A percentile compares a stretch with the other conserved stretches of the same genome.
phyloP scores from a whole-genome alignment of 1,140 invertebrate species.

The Bactericera cockerelli region DNA sequence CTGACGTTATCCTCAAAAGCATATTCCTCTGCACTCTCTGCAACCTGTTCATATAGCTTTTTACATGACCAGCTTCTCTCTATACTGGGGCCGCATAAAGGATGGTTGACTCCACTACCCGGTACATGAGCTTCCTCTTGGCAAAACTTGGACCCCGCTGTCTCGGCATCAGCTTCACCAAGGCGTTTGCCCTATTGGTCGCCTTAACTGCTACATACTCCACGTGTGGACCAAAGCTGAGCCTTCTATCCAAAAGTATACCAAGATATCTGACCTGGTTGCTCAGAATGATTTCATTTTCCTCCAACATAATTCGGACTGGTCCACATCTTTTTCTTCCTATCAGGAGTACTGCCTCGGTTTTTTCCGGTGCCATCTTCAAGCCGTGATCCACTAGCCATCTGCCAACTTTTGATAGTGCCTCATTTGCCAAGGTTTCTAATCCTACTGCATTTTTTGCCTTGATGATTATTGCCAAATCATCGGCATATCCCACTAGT shows the following conservation, averaged over 20 bases:
- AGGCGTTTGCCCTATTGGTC: too few species aligned
- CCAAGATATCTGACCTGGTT: background rate
- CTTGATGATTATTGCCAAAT: slow-evolving; percentile 21
- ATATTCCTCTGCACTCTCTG: too few species aligned
- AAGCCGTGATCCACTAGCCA: background rate
- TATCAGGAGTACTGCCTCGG: background rate
- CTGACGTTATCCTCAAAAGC: too few species aligned
- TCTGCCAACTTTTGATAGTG: background rate
- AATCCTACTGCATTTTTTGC: background rate
- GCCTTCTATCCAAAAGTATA: background rate
- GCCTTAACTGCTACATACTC: background rate
- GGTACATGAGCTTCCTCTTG: too few species aligned
- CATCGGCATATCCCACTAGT: slow-evolving; percentile 24
- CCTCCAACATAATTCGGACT: slow-evolving; percentile 20
- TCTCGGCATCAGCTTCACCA: too few species aligned
- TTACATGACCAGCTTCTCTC: too few species aligned
- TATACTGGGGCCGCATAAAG: too few species aligned
- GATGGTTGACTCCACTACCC: too few species aligned
- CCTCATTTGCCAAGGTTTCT: background rate
- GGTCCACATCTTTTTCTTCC: slow-evolving; percentile 14
- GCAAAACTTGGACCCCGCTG: too few species aligned
- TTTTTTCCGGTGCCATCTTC: background rate
- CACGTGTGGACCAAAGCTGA: background rate
- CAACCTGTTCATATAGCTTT: too few species aligned
- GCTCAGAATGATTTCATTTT: background rate